Evolutionary conservation across 2,797 vertebrate species (phyloP), one percentile per base, ranked within the genome.

Genomic region (Syndactyla subalaris): DNA sequence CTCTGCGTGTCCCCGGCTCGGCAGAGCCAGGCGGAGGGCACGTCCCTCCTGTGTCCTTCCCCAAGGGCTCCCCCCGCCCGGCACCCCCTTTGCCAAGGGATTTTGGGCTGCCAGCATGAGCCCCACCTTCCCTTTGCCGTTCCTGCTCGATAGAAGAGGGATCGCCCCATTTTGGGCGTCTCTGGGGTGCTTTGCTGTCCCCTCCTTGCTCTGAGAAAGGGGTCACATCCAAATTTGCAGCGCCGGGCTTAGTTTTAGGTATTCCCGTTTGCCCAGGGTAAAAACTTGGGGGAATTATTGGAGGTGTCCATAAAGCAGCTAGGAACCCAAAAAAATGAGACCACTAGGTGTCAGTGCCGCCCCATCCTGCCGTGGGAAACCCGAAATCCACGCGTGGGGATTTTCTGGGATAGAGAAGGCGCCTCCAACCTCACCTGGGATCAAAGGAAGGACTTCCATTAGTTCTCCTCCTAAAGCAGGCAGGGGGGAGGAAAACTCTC

Each of bases 341-440:
- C 97, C 98, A 9, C 96, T 92, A 98, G 97, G 91, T 97, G 97
- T 95, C 97, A 97, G 94, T 55, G 92, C 92, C 32, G 57, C 58
- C 80, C 73, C 16, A 1, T 0, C 7, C 57, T 71, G 70, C 8
- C n/a, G 4, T 17, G 67, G 73, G 66, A 62, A 86, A 12, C 3
- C 24, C 34, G 0, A 6, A 59, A 5, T n/a, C 62, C 88, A 55
- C 8, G 39, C 43, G 27, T 7, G 77, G 7, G 38, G 15, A 9
- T 15, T 4, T 3, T n/a, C 57, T 14, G 65, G 76, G 23, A 24
- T 54, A 45, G 23, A 0, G 14, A 13, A 19, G 36, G 2, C 49
- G 3, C 10, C 32, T 1, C 57, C 12, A 12, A 45, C 5, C 63
- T 21, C 65, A 34, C 3, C 39, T 3, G 14, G 14, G 0, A 6